Percentiles rank a stretch among this genome's conserved stretches.
phyloP scores from a whole-genome alignment of 92 coral and sea anemone genomes.

The Palythoa heliodiscus region DNA sequence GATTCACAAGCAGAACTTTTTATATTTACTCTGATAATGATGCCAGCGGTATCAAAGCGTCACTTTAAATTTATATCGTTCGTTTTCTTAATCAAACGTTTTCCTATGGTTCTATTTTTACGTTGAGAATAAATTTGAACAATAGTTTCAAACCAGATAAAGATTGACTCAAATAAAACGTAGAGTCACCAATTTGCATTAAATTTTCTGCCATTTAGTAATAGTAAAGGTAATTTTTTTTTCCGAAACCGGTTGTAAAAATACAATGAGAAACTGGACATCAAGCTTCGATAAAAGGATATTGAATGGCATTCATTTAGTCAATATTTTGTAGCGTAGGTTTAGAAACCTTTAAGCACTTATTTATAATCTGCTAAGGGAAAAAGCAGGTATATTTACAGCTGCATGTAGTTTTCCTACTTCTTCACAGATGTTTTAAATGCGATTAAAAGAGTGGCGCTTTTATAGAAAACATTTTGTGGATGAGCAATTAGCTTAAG shows the following conservation, averaged over 20 bases:
- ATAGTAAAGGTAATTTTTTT: not conserved
- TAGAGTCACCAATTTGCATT: not conserved
- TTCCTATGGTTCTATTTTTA: too few species aligned
- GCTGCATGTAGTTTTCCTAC: too few species aligned
- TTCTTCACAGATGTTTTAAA: not conserved
- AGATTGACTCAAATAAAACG: not conserved
- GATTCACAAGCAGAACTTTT: too few species aligned
- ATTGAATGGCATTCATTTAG: constrained; percentile 9
- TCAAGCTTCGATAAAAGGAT: not conserved
- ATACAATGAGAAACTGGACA: not conserved
- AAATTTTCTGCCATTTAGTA: not conserved
- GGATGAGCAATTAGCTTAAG: not conserved
- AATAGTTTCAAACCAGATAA: too few species aligned
- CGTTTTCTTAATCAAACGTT: too few species aligned
- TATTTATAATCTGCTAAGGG: not conserved
- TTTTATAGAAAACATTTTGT: not conserved
- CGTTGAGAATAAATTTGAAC: too few species aligned
- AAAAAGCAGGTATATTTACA: not conserved
- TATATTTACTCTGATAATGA: too few species aligned
- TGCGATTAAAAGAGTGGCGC: not conserved
- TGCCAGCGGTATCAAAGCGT: too few species aligned
- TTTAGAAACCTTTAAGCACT: not conserved
- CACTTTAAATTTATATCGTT: too few species aligned
- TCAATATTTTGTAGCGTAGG: not conserved
- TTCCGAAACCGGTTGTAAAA: not conserved